Percentiles rank a stretch among this genome's conserved stretches.
Conservation (phyloP, 2,888 invertebrate species). For the Ormyrus thymus region DNA sequence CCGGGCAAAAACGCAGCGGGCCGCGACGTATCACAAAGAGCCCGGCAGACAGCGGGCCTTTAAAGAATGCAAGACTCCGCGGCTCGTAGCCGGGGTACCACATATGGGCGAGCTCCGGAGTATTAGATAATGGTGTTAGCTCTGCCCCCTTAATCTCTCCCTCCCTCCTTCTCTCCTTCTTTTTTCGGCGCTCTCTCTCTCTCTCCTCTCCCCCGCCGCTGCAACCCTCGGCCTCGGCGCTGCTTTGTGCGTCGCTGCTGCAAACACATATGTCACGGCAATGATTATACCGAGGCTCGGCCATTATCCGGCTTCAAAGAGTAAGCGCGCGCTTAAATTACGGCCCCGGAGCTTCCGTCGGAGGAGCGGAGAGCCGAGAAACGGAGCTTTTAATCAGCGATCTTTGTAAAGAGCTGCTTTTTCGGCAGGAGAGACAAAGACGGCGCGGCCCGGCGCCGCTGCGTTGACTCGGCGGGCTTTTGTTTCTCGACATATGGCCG, state of each 20-base stretch:
- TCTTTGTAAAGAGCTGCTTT: too few species aligned
- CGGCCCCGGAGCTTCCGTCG: too few species aligned
- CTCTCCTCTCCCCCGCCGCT: neutral
- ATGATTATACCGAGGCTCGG: constrained; percentile 42
- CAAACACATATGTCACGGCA: constrained; percentile 51
- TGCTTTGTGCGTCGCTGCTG: constrained; percentile 14
- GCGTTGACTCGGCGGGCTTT: too few species aligned
- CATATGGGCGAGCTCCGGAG: constrained; percentile 71
- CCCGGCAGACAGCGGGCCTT: constrained; percentile 12
- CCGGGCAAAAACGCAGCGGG: neutral
- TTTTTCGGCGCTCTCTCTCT: constrained; percentile 1
- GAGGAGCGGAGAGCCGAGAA: too few species aligned
- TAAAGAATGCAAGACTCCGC: constrained; percentile 53
- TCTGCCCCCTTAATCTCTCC: constrained; percentile 35
- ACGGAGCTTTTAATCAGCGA: too few species aligned
- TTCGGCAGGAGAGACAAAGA: too few species aligned
- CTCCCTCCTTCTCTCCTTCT: neutral
- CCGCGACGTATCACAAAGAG: constrained; percentile 32
- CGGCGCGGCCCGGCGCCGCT: too few species aligned
- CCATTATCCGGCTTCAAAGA: constrained; percentile 46
- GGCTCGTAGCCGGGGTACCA: constrained; percentile 71
- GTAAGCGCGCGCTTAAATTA: constrained; percentile 4
- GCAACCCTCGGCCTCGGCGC: neutral
- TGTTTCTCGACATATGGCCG: too few species aligned
- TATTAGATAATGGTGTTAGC: constrained; percentile 73